Percentiles rank a stretch among this genome's conserved stretches.
These are phyloP conservation scores for Sitta europaea DNA, from an alignment of 2,113 vertebrate genomes.

Conservation along the genomic window DNA sequence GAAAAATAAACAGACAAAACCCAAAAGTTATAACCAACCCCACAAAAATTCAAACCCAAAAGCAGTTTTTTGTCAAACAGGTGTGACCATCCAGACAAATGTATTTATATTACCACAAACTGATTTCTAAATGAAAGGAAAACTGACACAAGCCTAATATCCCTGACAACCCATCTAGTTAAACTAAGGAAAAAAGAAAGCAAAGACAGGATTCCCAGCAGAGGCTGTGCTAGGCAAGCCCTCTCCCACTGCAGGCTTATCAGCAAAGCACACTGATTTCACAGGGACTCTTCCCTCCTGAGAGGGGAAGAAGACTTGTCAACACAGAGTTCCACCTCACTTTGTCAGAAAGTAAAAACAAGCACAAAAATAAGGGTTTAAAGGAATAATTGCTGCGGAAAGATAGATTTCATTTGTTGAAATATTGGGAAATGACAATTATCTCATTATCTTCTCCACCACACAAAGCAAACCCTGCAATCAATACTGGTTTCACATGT, in stretches of 20 bases:
- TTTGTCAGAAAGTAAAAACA: not conserved
- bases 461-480: not conserved
- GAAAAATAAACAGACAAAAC: not conserved
- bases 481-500: not conserved
- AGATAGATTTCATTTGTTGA: not conserved
- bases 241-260: not conserved
- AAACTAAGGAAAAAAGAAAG: too few species aligned
- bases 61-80: not conserved
- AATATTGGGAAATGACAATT: slow-evolving; percentile 18
- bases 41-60: not conserved
- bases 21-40: not conserved
- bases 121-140: not conserved
- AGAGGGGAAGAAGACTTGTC: not conserved
- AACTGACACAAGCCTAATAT: too few species aligned
- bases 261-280: not conserved
- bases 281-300: not conserved
- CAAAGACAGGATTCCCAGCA: too few species aligned
- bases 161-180: too few species aligned
- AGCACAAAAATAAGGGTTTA: not conserved
- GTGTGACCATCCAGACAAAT: not conserved
- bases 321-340: not conserved
- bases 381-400: not conserved
- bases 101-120: not conserved
- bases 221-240: not conserved
- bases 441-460: not conserved